These are phyloP conservation scores for Catocala sponsa DNA, from an alignment of 2,888 invertebrate species.

Conservation along the genomic window DNA sequence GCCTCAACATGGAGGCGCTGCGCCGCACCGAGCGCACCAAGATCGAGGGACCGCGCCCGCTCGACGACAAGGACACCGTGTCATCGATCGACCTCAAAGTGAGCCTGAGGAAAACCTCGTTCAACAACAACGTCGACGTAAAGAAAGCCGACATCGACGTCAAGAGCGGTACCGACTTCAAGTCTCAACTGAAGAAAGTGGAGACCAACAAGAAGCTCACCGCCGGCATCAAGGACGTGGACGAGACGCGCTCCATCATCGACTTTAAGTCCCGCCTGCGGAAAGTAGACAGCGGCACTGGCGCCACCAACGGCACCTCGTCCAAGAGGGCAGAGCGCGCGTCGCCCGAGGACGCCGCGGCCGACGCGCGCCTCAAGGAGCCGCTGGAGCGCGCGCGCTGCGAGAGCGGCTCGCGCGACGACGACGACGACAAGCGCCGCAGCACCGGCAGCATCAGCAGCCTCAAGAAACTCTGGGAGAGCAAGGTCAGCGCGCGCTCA, in stretches of 20 bases:
- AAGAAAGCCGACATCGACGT: constrained; percentile 61
- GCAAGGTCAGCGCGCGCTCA: constrained; percentile 75
- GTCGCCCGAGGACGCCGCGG: constrained; percentile 75
- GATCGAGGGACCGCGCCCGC: constrained; percentile 55
- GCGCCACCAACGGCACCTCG: constrained; percentile 70
- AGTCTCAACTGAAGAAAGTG: constrained; percentile 92
- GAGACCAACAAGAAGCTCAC: constrained; percentile 90
- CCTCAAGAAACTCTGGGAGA: constrained; percentile 97
- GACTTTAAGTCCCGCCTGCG: constrained; percentile 95
- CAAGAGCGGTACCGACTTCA: constrained; percentile 85
- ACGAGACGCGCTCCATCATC: constrained; percentile 89
- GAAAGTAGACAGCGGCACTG: constrained; percentile 90
- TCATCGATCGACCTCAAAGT: constrained; percentile 85
- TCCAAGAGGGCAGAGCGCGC: constrained; percentile 66
- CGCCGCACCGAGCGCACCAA: constrained; percentile 61
- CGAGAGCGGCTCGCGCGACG: constrained; percentile 75
- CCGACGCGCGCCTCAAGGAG: constrained; percentile 39
- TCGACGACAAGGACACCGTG: constrained; percentile 63
- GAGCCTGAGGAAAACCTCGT: constrained; percentile 79
- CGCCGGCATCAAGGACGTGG: constrained; percentile 83
- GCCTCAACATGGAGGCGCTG: constrained; percentile 90
- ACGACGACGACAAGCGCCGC: constrained; percentile 94
- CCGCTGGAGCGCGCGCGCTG: constrained; percentile 30
- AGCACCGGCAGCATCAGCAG: constrained; percentile 98
- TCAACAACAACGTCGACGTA: constrained; percentile 58